phyloP scores from a whole-genome alignment of 2,113 vertebrate species.

The Phyllostomus hastatus region DNA sequence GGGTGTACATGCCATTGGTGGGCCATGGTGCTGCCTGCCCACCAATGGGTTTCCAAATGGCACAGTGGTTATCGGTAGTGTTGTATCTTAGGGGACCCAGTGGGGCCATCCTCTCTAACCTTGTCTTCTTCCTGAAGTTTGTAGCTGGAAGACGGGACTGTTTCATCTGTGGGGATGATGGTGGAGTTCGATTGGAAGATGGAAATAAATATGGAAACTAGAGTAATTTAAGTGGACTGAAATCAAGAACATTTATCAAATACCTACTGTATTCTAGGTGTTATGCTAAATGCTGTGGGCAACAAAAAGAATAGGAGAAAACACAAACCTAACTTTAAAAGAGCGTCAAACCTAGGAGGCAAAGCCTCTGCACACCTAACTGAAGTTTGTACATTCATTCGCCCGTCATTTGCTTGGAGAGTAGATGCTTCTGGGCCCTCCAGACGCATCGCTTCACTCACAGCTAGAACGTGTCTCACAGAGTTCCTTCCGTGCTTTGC shows the following conservation, averaged over 20 bases:
- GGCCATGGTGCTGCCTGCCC: not conserved
- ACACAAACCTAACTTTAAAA: not conserved
- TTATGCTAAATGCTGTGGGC: not conserved
- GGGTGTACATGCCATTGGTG: not conserved
- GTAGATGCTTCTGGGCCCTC: not conserved
- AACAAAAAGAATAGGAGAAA: not conserved
- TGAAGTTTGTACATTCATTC: not conserved
- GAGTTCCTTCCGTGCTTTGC: not conserved
- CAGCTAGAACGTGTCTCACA: not conserved
- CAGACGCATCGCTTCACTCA: not conserved
- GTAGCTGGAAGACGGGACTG: not conserved
- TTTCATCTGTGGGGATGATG: not conserved
- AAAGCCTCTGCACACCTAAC: not conserved
- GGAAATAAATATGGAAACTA: not conserved
- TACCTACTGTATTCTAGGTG: not conserved
- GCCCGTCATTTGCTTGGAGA: not conserved
- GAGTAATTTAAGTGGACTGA: not conserved
- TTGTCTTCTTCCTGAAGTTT: not conserved
- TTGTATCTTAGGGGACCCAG: not conserved
- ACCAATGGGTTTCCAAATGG: not conserved
- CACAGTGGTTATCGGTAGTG: not conserved
- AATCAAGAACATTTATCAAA: conserved; percentile 1
- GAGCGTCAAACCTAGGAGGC: not conserved
- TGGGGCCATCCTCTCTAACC: not conserved
- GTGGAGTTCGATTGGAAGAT: not conserved